Base-by-base conservation (phyloP, 2,888 invertebrate genomes). In the Drosophila histrio region DNA sequence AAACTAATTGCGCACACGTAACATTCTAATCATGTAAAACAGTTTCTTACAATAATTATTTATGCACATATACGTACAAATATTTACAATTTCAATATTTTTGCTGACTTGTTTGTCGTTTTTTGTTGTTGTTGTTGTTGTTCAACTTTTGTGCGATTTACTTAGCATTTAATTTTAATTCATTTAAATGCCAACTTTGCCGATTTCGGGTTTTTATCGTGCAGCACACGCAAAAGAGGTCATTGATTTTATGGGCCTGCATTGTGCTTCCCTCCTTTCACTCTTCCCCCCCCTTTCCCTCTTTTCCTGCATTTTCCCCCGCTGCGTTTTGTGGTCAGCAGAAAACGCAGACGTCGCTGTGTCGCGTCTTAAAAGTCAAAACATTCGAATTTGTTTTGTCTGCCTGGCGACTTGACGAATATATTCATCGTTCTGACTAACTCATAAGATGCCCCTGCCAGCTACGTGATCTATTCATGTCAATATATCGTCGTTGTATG, bases 161-260 rank as follows among this genome's bases (percentile, higher is more conserved):
- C 61, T 53, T 52, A 36, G 57, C 49, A 39, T 59, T 59, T 65
- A 56, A 59, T 57, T 53, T 58, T 50, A 41, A 64, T 54, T 64
- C 46, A 68, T 60, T 61, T 71, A 81, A 78, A 81, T 74, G 78
- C 81, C 70, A 81, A 77, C 32, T 78, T 79, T 61, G 58, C 53
- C 71, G 53, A 26, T 39, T 70, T 72, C 53, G 13, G 19, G 38
- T 9, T 58, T 50, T 41, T 58, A 17, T 19, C 36, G 17, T 21
- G 39, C 50, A 52, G 28, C 49, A 57, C 47, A 53, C 43, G 38
- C 80, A 66, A 78, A 77, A 66, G 63, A 69, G 77, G 77, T 78
- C 77, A 78, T 80, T 80, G 81, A 73, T 78, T 78, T 70, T 65
- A 54, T 36, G 57, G 59, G 67, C 67, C 59, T 68, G 54, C 60